Evolutionary conservation across 2,888 invertebrate genomes (phyloP).

Genomic region (Archaeoteleia sp.): DNA sequence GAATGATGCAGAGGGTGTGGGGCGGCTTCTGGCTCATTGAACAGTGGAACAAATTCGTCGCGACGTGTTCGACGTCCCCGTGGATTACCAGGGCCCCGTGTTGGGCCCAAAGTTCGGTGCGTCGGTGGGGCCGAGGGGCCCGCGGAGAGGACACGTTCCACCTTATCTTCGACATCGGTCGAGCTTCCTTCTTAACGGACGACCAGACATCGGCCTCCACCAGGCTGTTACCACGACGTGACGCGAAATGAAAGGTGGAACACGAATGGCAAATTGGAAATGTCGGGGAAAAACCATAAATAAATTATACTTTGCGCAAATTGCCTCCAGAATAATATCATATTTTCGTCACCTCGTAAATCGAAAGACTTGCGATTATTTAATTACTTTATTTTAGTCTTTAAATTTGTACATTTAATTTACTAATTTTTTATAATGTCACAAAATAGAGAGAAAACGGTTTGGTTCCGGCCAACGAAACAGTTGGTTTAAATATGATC

Average conservation of each 20-base stretch:
- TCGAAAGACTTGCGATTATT: too few relatives aligned
- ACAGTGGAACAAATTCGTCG: conserved; percentile 71
- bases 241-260: conserved; percentile 31
- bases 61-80: conserved; percentile 65
- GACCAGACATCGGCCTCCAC: conserved; percentile 66
- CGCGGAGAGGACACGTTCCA: conserved; percentile 54
- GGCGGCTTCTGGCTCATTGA: conserved; percentile 73
- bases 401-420: too few relatives aligned
- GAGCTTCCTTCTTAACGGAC: conserved; percentile 74
- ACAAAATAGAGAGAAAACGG: too few relatives aligned
- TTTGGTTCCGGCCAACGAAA: too few relatives aligned
- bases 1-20: conserved; percentile 58
- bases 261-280: conserved; percentile 7
- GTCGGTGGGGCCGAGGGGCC: conserved; percentile 40
- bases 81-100: conserved; percentile 56
- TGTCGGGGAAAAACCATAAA: conserved; percentile 1
- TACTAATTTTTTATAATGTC: too few relatives aligned
- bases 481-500: too few relatives aligned
- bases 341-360: too few relatives aligned
- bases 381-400: too few relatives aligned
- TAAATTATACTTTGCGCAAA: too few relatives aligned
- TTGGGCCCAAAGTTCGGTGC: conserved; percentile 61
- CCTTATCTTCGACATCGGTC: conserved; percentile 72
- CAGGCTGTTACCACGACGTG: conserved; percentile 28
- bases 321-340: too few relatives aligned